Percentiles rank a stretch among this genome's conserved stretches.
Conservation (phyloP, 1,140 invertebrate species). For the Drosophila simulans region DNA sequence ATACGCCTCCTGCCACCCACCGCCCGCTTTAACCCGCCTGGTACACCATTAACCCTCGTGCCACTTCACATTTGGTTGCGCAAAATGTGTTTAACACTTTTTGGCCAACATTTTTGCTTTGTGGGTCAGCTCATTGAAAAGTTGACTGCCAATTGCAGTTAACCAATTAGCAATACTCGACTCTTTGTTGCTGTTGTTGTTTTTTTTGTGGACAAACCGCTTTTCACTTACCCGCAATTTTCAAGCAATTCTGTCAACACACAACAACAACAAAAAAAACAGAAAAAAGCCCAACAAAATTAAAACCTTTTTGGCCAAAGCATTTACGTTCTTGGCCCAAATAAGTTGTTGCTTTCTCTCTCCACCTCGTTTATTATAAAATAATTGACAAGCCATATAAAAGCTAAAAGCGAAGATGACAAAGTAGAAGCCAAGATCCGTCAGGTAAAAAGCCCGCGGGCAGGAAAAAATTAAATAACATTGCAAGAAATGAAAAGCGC, state of each 20-base stretch:
- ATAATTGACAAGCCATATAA: constrained; percentile 71
- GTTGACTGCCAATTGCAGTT: constrained; percentile 70
- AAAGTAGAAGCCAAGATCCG: constrained; percentile 53
- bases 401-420: constrained; percentile 35
- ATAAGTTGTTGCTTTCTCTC: constrained; percentile 43
- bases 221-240: constrained; percentile 57
- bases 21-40: neutral
- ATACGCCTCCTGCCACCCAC: constrained; percentile 1
- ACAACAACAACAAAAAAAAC: constrained; percentile 1
- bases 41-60: constrained; percentile 11
- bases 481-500: constrained; percentile 61
- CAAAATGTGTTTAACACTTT: constrained; percentile 58
- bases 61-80: constrained; percentile 51
- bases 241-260: constrained; percentile 41
- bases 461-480: constrained; percentile 46
- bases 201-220: constrained; percentile 43
- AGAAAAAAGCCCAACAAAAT: constrained; percentile 12
- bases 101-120: constrained; percentile 48
- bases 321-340: constrained; percentile 70
- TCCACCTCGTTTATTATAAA: constrained; percentile 64
- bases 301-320: constrained; percentile 31
- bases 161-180: constrained; percentile 61
- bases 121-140: constrained; percentile 74
- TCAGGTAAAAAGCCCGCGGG: constrained; percentile 47
- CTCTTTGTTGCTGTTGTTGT: constrained; percentile 21